Percentiles rank a stretch among this genome's conserved stretches.
phyloP scores from a whole-genome alignment of 2,888 invertebrate species.

The Drosophila antonietae region DNA sequence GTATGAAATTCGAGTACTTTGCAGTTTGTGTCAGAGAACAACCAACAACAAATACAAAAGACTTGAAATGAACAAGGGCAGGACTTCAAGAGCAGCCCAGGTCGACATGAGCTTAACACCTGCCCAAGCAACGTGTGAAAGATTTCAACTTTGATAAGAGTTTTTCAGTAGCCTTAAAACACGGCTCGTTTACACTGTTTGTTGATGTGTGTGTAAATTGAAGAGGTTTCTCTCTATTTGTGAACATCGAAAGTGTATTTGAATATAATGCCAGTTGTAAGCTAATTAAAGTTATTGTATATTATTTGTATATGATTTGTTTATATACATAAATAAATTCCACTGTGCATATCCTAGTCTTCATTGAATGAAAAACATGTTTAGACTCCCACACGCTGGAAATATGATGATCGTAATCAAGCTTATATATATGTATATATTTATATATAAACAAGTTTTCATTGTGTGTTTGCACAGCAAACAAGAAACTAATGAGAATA shows the following conservation, averaged over 20 bases:
- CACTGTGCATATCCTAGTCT: not conserved
- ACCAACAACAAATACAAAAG: conserved; percentile 39
- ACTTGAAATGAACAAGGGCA: conserved; percentile 24
- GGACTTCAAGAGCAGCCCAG: conserved; percentile 8
- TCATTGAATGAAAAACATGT: not conserved
- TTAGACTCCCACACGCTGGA: conserved; percentile 47
- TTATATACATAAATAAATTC: not conserved
- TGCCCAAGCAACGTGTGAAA: conserved; percentile 18
- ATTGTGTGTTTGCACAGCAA: conserved; percentile 30
- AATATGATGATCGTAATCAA: conserved; percentile 26
- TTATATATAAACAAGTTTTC: conserved; percentile 52
- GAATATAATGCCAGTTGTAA: conserved; percentile 1
- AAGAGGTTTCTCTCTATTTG: conserved; percentile 1
- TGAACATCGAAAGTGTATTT: not conserved
- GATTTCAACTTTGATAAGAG: conserved; percentile 12
- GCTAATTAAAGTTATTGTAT: conserved; percentile 8
- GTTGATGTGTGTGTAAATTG: conserved; percentile 30
- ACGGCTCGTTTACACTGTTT: conserved; percentile 18
- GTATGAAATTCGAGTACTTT: conserved; percentile 49
- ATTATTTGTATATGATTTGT: not conserved
- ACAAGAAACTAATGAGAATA: conserved; percentile 42
- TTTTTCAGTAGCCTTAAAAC: conserved; percentile 22
- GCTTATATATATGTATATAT: conserved; percentile 19
- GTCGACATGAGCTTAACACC: conserved; percentile 7
- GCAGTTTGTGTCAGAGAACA: conserved; percentile 43